These are phyloP conservation scores for Phengaris arion DNA, from an alignment of 2,888 invertebrate species.

Conservation along the genomic window DNA sequence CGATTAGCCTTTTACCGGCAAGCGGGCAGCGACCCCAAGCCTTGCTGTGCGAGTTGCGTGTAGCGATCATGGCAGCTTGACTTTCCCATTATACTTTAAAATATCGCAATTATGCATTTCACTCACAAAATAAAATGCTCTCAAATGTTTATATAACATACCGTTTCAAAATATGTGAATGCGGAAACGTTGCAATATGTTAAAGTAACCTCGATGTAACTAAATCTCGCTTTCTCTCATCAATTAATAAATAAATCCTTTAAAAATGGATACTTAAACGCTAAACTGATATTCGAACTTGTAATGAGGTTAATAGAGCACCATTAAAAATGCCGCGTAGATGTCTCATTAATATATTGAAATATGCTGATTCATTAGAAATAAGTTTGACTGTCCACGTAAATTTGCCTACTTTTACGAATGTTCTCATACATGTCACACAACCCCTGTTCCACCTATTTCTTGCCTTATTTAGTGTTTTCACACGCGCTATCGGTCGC, in stretches of 20 bases:
- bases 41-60: constrained; percentile 76
- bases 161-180: constrained; percentile 50
- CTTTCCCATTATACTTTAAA: constrained; percentile 62
- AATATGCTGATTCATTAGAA: constrained; percentile 78
- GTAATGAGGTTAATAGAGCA: constrained; percentile 75
- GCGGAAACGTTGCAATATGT: constrained; percentile 61
- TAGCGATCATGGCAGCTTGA: constrained; percentile 78
- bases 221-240: constrained; percentile 74
- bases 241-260: constrained; percentile 38
- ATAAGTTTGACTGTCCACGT: constrained; percentile 47
- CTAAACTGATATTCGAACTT: constrained; percentile 23
- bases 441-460: neutral
- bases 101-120: constrained; percentile 44
- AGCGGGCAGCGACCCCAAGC: constrained; percentile 85
- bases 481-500: constrained; percentile 35
- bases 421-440: neutral
- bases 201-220: constrained; percentile 73
- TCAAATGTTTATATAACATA: constrained; percentile 65
- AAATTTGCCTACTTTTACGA: constrained; percentile 40
- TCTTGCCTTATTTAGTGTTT: constrained; percentile 35
- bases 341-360: constrained; percentile 61
- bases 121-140: constrained; percentile 43
- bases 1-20: constrained; percentile 78
- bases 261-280: constrained; percentile 1
- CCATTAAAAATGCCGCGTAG: constrained; percentile 74